These are phyloP conservation scores for Echiichthys vipera DNA, from an alignment of 2,797 vertebrate species.

Conservation along the genomic window DNA sequence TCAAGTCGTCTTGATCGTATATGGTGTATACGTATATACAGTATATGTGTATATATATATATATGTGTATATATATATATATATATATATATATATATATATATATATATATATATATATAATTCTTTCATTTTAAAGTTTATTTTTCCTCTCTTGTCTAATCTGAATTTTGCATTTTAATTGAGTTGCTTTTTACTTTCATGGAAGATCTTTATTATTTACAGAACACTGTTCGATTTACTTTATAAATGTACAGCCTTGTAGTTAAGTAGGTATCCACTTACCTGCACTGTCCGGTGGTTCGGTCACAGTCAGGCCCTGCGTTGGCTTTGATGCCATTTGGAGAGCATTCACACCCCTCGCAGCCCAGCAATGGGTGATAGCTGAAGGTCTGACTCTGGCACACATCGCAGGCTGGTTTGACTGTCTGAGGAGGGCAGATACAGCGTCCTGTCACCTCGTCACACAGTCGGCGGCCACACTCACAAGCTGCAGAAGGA, in stretches of 20 bases:
- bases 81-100: too few species aligned
- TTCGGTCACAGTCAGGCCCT: conserved; percentile 82
- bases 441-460: conserved; percentile 90
- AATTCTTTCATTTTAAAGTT: too few species aligned
- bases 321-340: conserved; percentile 72
- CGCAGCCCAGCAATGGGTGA: conserved; percentile 91
- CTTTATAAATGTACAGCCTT: not conserved
- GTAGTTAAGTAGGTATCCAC: conserved; percentile 42
- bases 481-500: conserved; percentile 85
- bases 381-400: conserved; percentile 88
- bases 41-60: too few species aligned
- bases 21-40: too few species aligned
- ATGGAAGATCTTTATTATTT: too few species aligned
- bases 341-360: conserved; percentile 90
- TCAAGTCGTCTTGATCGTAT: too few species aligned
- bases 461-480: conserved; percentile 90
- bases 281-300: conserved; percentile 92
- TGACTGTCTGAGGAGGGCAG: conserved; percentile 90
- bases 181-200: too few species aligned
- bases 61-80: too few species aligned
- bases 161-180: not conserved
- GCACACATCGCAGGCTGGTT: conserved; percentile 89
- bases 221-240: too few species aligned
- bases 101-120: too few species aligned
- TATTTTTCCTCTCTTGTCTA: not conserved